A percentile compares a stretch with the other conserved stretches of the same genome.
Evolutionary conservation across 2,797 vertebrate species (phyloP).

Genomic region (Odontamblyopus lacepedii): DNA sequence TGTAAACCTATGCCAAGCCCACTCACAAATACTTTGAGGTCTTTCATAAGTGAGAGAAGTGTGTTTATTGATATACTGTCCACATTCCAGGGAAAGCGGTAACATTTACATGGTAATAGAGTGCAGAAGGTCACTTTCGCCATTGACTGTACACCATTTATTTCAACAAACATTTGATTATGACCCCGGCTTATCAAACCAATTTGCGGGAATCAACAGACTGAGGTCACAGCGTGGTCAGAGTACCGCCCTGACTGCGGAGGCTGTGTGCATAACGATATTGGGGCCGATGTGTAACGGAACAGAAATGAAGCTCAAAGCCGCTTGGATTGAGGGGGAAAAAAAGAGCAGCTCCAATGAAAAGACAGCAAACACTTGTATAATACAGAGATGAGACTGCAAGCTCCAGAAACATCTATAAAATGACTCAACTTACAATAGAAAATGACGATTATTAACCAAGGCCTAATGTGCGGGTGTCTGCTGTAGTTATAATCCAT

Average conservation of each 20-base stretch:
- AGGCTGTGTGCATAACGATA: not conserved
- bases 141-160: not conserved
- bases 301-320: not conserved
- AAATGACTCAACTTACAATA: not conserved
- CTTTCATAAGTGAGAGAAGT: too few relatives aligned
- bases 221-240: not conserved
- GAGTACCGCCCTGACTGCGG: not conserved
- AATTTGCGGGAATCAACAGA: not conserved
- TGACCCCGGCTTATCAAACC: too few relatives aligned
- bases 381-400: not conserved
- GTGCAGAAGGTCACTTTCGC: not conserved
- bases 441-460: too few relatives aligned
- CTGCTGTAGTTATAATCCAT: too few relatives aligned
- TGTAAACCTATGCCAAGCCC: not conserved
- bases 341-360: constrained; percentile 1
- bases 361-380: not conserved
- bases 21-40: not conserved
- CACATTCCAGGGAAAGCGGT: not conserved
- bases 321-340: not conserved
- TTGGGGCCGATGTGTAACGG: not conserved
- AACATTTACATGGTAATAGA: not conserved
- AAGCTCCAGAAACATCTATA: not conserved
- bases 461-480: too few relatives aligned
- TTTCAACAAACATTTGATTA: too few relatives aligned
- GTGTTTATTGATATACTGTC: not conserved